Evolutionary conservation across 1,140 invertebrate genomes (phyloP), one percentile per base, ranked within the genome.

Genomic region (Drosophila neocordata): DNA sequence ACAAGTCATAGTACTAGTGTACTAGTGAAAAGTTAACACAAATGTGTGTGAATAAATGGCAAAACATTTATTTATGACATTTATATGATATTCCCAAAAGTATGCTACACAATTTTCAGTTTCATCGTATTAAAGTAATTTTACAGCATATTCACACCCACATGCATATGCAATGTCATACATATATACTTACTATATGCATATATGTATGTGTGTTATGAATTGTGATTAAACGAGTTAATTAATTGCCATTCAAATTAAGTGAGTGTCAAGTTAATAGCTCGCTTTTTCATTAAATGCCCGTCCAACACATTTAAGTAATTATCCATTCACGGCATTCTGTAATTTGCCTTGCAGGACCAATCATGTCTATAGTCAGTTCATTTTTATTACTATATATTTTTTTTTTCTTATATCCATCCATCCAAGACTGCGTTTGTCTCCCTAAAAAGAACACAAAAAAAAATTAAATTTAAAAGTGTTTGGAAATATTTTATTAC

Each of bases 161-260:
- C 4, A 31, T 5, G 20, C n/a, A n/a, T n/a, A n/a, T n/a, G n/a
- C 1, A 34, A 1, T 6, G 1, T 1, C 9, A 7, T 12, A 35
- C 12, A 11, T 11, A 12, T 35, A 35, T 35, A 35, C 34, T 5
- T 35, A 35, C 34, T 35, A 24, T 24, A 22, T 11, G 9, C 15
- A 55, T 18, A 13, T 11, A 11, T 18, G 27, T 11, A 11, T 48
- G 41, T 48, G 6, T 31, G 5, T 6, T 48, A 48, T 15, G 53
- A 8, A 34, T 18, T 56, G 53, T 34, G 24, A 34, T 56, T 56
- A 18, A 56, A 27, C 13, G n/a, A 34, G 22, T 56, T 56, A 56
- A 56, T 56, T 56, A 56, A 56, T 56, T 56, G 53, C 9, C 53
- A 56, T 56, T 34, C n/a, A 27, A 56, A 34, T 56, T 56, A 56